These are phyloP conservation scores for Onychorhynchus coronatus DNA, from an alignment of 2,113 vertebrate genomes.

Conservation along the genomic window DNA sequence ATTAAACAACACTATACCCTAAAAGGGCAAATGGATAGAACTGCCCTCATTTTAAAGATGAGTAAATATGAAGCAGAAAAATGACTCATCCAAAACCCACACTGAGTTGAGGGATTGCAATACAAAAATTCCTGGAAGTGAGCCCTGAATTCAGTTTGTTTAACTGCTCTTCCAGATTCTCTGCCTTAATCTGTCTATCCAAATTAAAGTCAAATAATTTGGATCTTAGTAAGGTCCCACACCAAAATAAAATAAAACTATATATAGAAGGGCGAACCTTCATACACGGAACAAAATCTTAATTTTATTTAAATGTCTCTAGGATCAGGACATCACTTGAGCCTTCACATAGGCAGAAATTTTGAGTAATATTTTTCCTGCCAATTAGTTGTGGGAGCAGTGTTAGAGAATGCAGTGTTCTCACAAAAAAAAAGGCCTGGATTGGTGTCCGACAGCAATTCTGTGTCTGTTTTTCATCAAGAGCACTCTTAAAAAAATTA, in stretches of 20 bases:
- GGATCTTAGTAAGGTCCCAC: neutral
- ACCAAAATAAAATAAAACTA: neutral
- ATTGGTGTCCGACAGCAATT: neutral
- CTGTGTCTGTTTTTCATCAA: neutral
- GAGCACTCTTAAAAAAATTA: neutral
- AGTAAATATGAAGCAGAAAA: slow-evolving; percentile 48
- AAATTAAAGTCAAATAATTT: slow-evolving; percentile 30
- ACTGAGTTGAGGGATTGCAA: neutral
- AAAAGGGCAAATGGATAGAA: slow-evolving; percentile 25
- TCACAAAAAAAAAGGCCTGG: neutral
- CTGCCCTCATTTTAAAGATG: slow-evolving; percentile 10
- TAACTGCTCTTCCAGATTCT: slow-evolving; percentile 3
- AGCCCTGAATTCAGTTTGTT: slow-evolving; percentile 22
- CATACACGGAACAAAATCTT: neutral
- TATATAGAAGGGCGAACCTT: neutral
- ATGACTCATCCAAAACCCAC: slow-evolving; percentile 39
- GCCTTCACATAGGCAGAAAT: neutral
- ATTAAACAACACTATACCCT: neutral
- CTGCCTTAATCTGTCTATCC: neutral
- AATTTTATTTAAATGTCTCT: neutral
- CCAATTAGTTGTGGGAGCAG: neutral
- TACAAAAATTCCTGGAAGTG: slow-evolving; percentile 43
- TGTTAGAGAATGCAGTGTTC: neutral
- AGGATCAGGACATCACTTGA: neutral
- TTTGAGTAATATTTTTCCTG: slow-evolving; percentile 35